Conservation (phyloP, 2,797 vertebrate genomes). For the Hyperoplus lanceolatus region DNA sequence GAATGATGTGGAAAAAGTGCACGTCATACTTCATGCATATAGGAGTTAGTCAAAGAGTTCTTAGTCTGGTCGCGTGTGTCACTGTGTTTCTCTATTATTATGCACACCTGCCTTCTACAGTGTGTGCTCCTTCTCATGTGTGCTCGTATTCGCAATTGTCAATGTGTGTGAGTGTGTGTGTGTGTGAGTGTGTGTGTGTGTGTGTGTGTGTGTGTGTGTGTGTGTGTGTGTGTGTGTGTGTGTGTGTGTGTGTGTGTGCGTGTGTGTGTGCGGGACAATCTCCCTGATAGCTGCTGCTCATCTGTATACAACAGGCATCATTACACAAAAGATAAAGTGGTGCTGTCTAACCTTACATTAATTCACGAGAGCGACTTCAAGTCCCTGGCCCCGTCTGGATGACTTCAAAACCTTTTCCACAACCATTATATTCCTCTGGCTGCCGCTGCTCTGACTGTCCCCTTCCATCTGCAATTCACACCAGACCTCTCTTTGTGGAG, state of each 20-base stretch:
- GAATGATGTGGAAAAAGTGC: constrained; percentile 30
- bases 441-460: constrained; percentile 63
- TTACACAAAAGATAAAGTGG: constrained; percentile 61
- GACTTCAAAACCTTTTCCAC: constrained; percentile 73
- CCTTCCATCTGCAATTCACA: constrained; percentile 41
- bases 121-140: neutral
- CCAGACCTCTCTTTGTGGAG: constrained; percentile 23
- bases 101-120: constrained; percentile 22
- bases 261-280: neutral
- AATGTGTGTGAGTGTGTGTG: neutral
- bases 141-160: neutral
- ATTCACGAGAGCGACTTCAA: constrained; percentile 66
- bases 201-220: neutral
- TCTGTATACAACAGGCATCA: constrained; percentile 53
- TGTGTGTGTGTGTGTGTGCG: constrained; percentile 2
- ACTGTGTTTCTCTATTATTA: constrained; percentile 17
- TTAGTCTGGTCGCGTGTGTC: constrained; percentile 1
- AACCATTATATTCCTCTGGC: constrained; percentile 69
- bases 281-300: constrained; percentile 12
- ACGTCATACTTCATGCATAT: constrained; percentile 31
- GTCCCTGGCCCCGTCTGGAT: constrained; percentile 56
- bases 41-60: constrained; percentile 21
- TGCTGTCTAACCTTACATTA: constrained; percentile 66
- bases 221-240: neutral
- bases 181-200: neutral